Evolutionary conservation across 2,888 invertebrate genomes (phyloP).

Genomic region (Scaptomyza cyrtandrae): DNA sequence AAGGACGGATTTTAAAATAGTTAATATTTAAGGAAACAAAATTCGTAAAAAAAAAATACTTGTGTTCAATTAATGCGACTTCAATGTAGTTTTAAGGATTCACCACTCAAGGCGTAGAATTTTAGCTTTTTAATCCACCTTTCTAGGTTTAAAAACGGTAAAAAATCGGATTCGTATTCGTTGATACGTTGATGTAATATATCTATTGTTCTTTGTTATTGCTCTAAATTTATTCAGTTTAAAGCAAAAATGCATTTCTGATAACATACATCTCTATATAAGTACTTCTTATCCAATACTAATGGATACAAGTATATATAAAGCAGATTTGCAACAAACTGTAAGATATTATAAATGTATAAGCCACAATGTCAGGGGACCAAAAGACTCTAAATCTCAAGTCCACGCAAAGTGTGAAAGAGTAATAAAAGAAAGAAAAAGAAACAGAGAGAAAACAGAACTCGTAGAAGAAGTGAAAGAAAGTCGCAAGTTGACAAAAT

Average conservation of each 20-base stretch:
- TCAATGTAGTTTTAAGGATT: too few species aligned
- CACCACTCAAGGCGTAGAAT: too few species aligned
- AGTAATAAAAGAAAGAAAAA: conserved; percentile 53
- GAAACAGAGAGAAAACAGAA: not conserved
- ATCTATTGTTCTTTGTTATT: too few species aligned
- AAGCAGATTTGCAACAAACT: conserved; percentile 7
- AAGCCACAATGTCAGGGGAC: conserved; percentile 64
- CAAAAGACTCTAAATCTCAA: conserved; percentile 33
- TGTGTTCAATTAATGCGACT: too few species aligned
- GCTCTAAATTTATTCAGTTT: too few species aligned
- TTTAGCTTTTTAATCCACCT: too few species aligned
- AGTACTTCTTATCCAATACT: conserved; percentile 1
- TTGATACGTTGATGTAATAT: too few species aligned
- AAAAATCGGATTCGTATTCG: too few species aligned
- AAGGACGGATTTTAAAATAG: too few species aligned
- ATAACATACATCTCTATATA: conserved; percentile 6
- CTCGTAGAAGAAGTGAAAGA: conserved; percentile 9
- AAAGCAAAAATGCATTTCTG: conserved; percentile 10
- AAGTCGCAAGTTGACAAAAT: conserved; percentile 75
- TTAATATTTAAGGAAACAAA: too few species aligned
- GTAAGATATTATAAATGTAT: conserved; percentile 54
- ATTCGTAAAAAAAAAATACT: too few species aligned
- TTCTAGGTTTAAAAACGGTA: too few species aligned
- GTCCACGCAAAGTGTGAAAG: conserved; percentile 56
- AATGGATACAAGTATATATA: conserved; percentile 5